Evolutionary conservation across 2,113 vertebrate genomes (phyloP), one percentile per base, ranked within the genome.

Genomic region (Gadus macrocephalus): DNA sequence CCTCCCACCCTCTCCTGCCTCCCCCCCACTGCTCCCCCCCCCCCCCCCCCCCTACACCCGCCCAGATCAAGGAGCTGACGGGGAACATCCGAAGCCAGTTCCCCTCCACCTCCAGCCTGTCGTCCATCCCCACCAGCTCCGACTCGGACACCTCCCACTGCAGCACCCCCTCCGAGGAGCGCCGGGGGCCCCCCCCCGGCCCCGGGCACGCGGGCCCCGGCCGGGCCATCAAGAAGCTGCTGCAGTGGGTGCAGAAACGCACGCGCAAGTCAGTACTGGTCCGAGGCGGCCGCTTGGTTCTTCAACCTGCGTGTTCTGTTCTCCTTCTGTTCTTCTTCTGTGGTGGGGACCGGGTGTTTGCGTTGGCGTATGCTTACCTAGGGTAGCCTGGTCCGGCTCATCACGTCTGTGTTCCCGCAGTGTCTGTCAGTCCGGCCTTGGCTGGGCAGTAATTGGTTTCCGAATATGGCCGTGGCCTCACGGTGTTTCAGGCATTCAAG

Each of bases 61-160:
- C 75, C 16, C 89, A 99, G 97, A 98, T 99, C 83, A 99, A 99
- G 82, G 97, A 99, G 82, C 91, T 98, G 73, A 98, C 97, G 0
- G 96, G 95, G 66, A 97, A 96, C 86, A 95, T 99, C 83, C 93
- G 92, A 88, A 95, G 94, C 82, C 94, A 90, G 72, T 93, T 94
- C 77, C 95, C 96, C 5, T 95, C 95, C 16, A 91, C 92, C 25
- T 96, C 93, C 84, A 97, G 95, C 86, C 87, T 97, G 65, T 96
- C 95, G 0, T 97, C 96, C 0, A 93, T 95, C 80, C 94, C 94
- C 9, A 96, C 92, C 62, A 95, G 94, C 89, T 93, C 93, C 0
- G 96, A 98, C 70, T 95, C 94, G 0, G 96, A 98, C 79, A 83
- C 92, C 0, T 95, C 94, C 62, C 85, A 90, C 75, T 93, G 93